A percentile compares a stretch with the other conserved stretches of the same genome.
Conservation (phyloP, 2,797 vertebrate species). For the Poliocrania exsul region DNA sequence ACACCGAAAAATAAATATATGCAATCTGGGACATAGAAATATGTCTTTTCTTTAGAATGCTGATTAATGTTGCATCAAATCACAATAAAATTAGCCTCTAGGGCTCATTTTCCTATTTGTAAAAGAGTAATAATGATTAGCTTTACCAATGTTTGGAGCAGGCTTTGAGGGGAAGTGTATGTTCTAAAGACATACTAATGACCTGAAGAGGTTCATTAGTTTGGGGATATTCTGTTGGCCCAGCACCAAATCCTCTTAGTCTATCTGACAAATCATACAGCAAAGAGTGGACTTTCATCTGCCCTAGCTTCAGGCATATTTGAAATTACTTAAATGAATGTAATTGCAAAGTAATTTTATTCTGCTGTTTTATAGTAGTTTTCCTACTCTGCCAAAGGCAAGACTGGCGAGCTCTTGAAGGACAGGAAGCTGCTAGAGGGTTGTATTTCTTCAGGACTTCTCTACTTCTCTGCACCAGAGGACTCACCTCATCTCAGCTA, state of each 20-base stretch:
- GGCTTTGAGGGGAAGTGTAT: background rate
- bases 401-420: background rate
- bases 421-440: background rate
- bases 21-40: background rate
- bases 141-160: background rate
- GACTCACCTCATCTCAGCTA: background rate
- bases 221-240: background rate
- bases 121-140: background rate
- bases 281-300: constrained; percentile 3
- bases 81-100: background rate
- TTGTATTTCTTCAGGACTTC: background rate
- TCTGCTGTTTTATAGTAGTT: background rate
- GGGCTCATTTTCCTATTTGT: constrained; percentile 11
- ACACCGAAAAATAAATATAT: background rate
- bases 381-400: background rate
- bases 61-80: constrained; percentile 30
- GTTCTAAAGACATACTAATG: background rate
- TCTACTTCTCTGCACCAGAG: background rate
- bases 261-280: background rate
- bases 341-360: constrained; percentile 43
- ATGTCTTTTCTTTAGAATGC: background rate
- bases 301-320: background rate
- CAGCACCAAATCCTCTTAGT: background rate
- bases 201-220: background rate
- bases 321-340: constrained; percentile 23